A percentile compares a stretch with the other conserved stretches of the same genome.
These are phyloP conservation scores for Scrobipalpa atriplicella DNA, from an alignment of 2,888 invertebrate species.

Conservation along the genomic window DNA sequence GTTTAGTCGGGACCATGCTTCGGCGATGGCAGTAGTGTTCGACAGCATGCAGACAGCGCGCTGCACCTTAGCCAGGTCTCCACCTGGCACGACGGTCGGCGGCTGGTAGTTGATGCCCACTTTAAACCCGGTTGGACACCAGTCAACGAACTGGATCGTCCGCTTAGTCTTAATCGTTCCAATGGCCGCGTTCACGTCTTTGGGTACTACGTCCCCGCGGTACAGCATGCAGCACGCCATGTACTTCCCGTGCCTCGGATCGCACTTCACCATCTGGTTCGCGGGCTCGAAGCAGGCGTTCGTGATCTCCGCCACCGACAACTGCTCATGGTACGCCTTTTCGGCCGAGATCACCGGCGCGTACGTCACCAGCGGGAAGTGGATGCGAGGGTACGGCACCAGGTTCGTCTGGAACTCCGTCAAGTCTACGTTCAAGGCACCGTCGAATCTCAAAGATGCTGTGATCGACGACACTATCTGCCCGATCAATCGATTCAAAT, in stretches of 20 bases:
- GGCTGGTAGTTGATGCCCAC: conserved; percentile 94
- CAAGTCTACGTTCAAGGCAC: conserved; percentile 95
- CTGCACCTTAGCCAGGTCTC: conserved; percentile 95
- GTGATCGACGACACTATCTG: conserved; percentile 97
- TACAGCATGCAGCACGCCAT: conserved; percentile 98
- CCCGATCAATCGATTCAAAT: conserved; percentile 96
- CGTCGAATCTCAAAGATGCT: conserved; percentile 95
- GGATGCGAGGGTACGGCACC: conserved; percentile 97
- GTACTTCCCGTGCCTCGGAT: conserved; percentile 95
- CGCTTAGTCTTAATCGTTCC: conserved; percentile 97
- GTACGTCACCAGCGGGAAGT: conserved; percentile 95
- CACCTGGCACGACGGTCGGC: conserved; percentile 94
- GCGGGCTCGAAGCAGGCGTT: conserved; percentile 97
- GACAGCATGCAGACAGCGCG: conserved; percentile 98
- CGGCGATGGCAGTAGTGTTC: conserved; percentile 98
- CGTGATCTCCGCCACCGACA: conserved; percentile 95
- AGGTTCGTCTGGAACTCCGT: conserved; percentile 97
- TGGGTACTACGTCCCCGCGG: conserved; percentile 96
- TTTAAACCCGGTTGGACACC: conserved; percentile 92
- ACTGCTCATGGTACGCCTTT: conserved; percentile 96
- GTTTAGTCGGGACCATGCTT: conserved; percentile 97
- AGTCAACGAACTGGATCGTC: conserved; percentile 96
- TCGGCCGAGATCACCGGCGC: conserved; percentile 96
- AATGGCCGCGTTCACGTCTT: conserved; percentile 96
- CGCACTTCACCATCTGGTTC: conserved; percentile 97